Conservation (phyloP, 2,888 invertebrate genomes). For the Chrysodeixis includens region DNA sequence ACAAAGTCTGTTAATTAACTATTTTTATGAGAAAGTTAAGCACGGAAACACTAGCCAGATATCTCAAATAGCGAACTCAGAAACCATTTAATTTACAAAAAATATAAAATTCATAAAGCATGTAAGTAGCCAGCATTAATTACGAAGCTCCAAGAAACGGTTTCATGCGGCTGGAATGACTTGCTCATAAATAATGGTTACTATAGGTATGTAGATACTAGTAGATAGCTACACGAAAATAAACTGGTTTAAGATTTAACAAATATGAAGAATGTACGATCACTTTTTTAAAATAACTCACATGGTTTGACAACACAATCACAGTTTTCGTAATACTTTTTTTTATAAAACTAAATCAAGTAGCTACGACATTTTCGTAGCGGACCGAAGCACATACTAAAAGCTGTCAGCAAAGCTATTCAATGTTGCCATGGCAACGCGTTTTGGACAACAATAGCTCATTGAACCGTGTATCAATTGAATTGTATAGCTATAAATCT, state of each 20-base stretch:
- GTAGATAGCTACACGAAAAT: conserved; percentile 39
- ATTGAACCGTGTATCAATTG: conserved; percentile 40
- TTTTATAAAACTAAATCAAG: conserved; percentile 32
- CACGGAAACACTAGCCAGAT: conserved; percentile 23
- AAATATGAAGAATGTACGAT: conserved; percentile 8
- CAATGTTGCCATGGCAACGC: conserved; percentile 84
- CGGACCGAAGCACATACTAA: conserved; percentile 43
- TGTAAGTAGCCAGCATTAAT: conserved; percentile 56
- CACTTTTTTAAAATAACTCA: conserved; percentile 49
- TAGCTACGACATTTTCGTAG: conserved; percentile 43
- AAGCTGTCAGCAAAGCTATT: conserved; percentile 73
- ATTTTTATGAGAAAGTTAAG: conserved; percentile 42
- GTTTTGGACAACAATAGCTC: conserved; percentile 75
- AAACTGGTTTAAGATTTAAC: conserved; percentile 34
- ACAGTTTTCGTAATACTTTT: conserved; percentile 49
- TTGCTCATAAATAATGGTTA: conserved; percentile 43
- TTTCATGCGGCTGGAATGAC: conserved; percentile 43
- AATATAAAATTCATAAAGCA: conserved; percentile 50
- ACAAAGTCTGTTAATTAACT: conserved; percentile 13
- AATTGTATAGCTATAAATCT: conserved; percentile 45
- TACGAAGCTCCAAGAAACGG: conserved; percentile 49
- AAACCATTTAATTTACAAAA: conserved; percentile 44
- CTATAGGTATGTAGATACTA: conserved; percentile 43
- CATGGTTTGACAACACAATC: conserved; percentile 58
- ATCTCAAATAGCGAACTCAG: conserved; percentile 36